Percentiles rank a stretch among this genome's conserved stretches.
These are phyloP conservation scores for Globodera rostochiensis DNA, from an alignment of 1,140 invertebrate species.

Conservation along the genomic window DNA sequence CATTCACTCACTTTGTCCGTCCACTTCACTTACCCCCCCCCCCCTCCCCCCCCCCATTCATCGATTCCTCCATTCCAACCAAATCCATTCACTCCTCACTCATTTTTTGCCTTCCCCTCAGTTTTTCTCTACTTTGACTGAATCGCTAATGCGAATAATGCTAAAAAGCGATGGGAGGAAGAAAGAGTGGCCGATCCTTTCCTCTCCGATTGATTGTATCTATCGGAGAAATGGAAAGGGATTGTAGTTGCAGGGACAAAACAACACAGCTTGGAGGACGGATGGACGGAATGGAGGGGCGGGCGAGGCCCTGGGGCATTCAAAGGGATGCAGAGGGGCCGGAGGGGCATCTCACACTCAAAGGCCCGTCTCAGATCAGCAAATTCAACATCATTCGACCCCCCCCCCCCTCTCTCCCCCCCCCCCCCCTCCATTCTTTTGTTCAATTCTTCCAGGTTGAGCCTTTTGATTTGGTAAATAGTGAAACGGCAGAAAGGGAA, in stretches of 20 bases:
- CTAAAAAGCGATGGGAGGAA: constrained; percentile 3
- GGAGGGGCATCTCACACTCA: neutral
- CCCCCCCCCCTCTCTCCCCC: too few relatives aligned
- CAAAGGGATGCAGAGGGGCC: neutral
- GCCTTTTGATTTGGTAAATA: too few relatives aligned
- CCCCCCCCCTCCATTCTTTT: neutral
- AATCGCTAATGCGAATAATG: constrained; percentile 20
- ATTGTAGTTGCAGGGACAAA: neutral
- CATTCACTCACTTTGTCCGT: neutral
- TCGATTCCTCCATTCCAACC: neutral
- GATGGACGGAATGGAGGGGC: neutral
- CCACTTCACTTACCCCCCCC: neutral
- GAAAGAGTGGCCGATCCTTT: constrained; percentile 10
- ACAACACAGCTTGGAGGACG: neutral
- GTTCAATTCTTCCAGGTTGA: neutral
- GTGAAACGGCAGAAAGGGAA: neutral
- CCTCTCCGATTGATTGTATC: constrained; percentile 4
- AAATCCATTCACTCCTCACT: constrained; percentile 8
- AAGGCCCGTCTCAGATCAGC: neutral
- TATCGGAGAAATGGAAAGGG: neutral
- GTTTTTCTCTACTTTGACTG: constrained; percentile 9
- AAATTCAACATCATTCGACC: neutral
- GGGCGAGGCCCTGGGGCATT: neutral
- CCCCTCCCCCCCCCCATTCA: neutral
- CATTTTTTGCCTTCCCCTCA: neutral